Conservation (phyloP, 2,888 invertebrate genomes). For the Eudasyphora cyanicolor region DNA sequence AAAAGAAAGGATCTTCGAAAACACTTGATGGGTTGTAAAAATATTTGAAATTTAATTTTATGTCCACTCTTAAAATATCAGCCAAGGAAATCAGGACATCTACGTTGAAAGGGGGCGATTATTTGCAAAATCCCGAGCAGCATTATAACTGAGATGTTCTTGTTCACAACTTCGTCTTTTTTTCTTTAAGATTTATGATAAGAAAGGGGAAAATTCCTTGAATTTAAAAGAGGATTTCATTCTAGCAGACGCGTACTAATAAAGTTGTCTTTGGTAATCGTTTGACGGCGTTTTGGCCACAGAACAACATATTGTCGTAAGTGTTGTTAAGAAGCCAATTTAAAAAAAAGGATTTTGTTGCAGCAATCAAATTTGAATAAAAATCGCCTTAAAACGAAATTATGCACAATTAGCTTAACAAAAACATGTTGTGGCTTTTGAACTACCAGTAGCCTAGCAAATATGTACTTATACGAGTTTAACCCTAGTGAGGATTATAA, state of each 20-base stretch:
- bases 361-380: conserved; percentile 36
- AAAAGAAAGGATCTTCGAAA: conserved; percentile 22
- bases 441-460: background rate
- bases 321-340: conserved; percentile 43
- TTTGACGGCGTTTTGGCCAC: conserved; percentile 2
- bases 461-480: too few species aligned
- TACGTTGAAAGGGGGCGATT: background rate
- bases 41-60: conserved; percentile 46
- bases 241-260: background rate
- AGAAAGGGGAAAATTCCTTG: conserved; percentile 1
- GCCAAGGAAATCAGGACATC: conserved; percentile 22
- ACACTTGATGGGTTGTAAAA: conserved; percentile 2
- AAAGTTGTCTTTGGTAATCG: background rate
- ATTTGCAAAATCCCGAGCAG: background rate
- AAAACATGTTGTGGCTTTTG: background rate
- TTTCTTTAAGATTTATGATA: conserved; percentile 41
- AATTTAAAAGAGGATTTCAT: conserved; percentile 17
- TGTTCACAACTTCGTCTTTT: conserved; percentile 22
- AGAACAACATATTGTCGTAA: conserved; percentile 48
- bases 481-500: background rate
- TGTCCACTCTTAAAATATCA: conserved; percentile 24
- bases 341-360: conserved; percentile 46
- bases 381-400: conserved; percentile 1
- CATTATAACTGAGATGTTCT: background rate
- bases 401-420: conserved; percentile 7